Percentiles rank a stretch among this genome's conserved stretches.
These are phyloP conservation scores for Glaucopsyche alexis DNA, from an alignment of 2,888 invertebrate species.

Conservation along the genomic window DNA sequence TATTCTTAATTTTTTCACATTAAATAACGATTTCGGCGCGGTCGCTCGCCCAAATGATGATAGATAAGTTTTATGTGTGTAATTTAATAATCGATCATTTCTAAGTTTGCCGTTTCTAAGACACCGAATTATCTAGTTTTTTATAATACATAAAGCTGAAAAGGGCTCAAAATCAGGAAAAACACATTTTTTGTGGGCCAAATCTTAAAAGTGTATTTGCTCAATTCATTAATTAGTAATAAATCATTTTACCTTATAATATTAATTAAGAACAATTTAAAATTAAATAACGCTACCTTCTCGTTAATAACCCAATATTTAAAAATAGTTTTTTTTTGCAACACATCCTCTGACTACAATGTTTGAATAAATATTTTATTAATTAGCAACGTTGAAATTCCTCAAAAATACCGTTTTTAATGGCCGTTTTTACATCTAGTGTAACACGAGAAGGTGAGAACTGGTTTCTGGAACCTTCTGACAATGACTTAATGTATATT, in stretches of 20 bases:
- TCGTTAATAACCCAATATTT: neutral
- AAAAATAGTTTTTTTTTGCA: neutral
- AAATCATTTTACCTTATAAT: too few species aligned
- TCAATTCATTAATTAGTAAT: too few species aligned
- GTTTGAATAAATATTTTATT: neutral
- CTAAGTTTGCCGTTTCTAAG: slow-evolving; percentile 30
- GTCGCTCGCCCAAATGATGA: slow-evolving; percentile 61
- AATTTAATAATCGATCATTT: slow-evolving; percentile 39
- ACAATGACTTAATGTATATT: neutral
- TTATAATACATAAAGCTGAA: neutral
- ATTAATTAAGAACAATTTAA: too few species aligned
- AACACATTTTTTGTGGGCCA: neutral
- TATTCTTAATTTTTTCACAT: slow-evolving; percentile 75
- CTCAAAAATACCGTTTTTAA: neutral
- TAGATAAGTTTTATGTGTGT: slow-evolving; percentile 51
- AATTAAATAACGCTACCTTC: neutral
- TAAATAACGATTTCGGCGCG: slow-evolving; percentile 70
- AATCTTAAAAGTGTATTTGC: too few species aligned
- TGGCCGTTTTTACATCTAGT: slow-evolving; percentile 5
- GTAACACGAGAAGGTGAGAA: slow-evolving; percentile 17
- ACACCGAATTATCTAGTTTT: slow-evolving; percentile 33
- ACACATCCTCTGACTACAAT: neutral
- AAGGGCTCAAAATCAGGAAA: neutral
- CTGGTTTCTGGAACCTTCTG: slow-evolving; percentile 16
- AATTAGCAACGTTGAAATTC: neutral